Conservation (phyloP, 2,113 vertebrate species). For the Alethe diademata region DNA sequence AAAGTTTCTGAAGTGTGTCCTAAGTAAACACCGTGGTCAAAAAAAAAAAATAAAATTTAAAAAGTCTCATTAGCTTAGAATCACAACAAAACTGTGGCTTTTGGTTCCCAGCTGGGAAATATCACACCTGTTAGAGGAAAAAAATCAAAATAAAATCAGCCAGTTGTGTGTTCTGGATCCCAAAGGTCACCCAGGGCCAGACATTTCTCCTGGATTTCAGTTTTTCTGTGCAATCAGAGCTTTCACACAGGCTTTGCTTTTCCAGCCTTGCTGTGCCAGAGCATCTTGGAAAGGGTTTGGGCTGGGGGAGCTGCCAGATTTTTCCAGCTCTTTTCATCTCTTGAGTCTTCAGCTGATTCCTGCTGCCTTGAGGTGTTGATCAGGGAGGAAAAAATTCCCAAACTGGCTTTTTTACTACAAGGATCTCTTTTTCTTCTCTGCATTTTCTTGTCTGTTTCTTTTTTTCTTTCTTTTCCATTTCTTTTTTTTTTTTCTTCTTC, state of each 20-base stretch:
- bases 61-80: background rate
- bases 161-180: background rate
- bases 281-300: background rate
- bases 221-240: background rate
- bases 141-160: background rate
- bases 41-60: background rate
- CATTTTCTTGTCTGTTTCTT: background rate
- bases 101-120: background rate
- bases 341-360: background rate
- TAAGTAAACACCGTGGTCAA: background rate
- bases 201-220: background rate
- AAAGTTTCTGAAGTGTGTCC: background rate
- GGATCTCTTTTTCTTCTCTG: background rate
- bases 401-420: rapidly evolving
- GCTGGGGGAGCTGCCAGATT: background rate
- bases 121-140: background rate
- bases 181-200: background rate
- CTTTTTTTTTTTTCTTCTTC: background rate
- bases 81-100: background rate
- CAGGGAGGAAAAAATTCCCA: background rate
- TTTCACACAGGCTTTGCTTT: background rate
- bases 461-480: background rate
- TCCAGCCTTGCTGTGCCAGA: background rate
- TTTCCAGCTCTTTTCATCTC: background rate
- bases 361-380: background rate